Conservation (phyloP, 2,113 vertebrate species). For the Dipodomys spectabilis region DNA sequence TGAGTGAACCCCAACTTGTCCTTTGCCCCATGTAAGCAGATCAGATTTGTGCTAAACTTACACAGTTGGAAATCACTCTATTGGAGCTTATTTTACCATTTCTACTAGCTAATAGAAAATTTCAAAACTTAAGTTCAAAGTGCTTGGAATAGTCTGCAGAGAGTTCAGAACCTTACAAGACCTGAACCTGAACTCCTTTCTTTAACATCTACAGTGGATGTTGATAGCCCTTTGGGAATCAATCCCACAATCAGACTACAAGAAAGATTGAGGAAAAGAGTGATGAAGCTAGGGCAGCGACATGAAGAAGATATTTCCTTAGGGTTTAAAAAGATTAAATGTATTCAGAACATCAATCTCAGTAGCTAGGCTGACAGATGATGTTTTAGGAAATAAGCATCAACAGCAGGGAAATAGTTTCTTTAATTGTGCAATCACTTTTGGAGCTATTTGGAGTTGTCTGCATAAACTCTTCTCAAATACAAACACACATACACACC, state of each 20-base stretch:
- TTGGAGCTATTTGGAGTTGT: conserved; percentile 71
- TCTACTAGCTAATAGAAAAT: conserved; percentile 70
- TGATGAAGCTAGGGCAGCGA: conserved; percentile 66
- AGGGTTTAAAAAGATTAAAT: conserved; percentile 57
- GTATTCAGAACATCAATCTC: conserved; percentile 73
- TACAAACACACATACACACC: conserved; percentile 72
- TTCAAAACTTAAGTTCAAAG: conserved; percentile 75
- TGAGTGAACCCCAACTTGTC: conserved; percentile 53
- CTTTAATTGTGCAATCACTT: conserved; percentile 76
- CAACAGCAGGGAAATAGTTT: conserved; percentile 70
- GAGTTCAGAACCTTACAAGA: conserved; percentile 68
- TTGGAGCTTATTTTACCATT: conserved; percentile 64
- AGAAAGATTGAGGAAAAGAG: conserved; percentile 59
- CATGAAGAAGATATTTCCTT: conserved; percentile 63
- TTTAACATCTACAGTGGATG: conserved; percentile 58
- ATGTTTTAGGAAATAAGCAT: conserved; percentile 73
- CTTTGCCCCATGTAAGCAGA: conserved; percentile 45
- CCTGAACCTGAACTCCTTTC: conserved; percentile 51
- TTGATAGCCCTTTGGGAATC: conserved; percentile 64
- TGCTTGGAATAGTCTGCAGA: conserved; percentile 61
- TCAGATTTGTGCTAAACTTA: conserved; percentile 40
- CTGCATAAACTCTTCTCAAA: conserved; percentile 71
- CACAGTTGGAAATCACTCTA: conserved; percentile 25
- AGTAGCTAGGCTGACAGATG: conserved; percentile 62
- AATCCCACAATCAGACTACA: conserved; percentile 66